Conservation (phyloP, 37 sponge, comb jelly and placozoan species). For the Haliclona indistincta region DNA sequence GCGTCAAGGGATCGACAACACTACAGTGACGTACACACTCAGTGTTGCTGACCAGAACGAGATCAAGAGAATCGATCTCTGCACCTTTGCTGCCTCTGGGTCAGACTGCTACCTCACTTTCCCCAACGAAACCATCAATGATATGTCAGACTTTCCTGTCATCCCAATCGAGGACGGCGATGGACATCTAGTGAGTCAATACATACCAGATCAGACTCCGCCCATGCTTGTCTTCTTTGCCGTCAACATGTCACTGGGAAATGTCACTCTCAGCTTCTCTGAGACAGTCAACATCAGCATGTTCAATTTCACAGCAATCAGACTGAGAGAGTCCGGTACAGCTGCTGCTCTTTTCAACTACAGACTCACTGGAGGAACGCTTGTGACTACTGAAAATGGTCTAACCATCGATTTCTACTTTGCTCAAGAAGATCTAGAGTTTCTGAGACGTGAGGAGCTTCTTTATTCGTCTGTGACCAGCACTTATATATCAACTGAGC, state of each 20-base stretch:
- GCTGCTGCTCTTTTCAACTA: conserved; percentile 8
- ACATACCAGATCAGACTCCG: conserved; percentile 57
- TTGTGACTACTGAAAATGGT: conserved; percentile 50
- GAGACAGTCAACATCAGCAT: conserved; percentile 80
- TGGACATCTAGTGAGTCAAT: conserved; percentile 34
- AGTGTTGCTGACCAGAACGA: conserved; percentile 61
- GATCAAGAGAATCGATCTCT: conserved; percentile 77
- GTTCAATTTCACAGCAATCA: conserved; percentile 63
- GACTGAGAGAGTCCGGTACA: conserved; percentile 17
- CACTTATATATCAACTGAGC: conserved; percentile 56
- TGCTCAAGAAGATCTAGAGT: conserved; percentile 56
- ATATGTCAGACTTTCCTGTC: conserved; percentile 66
- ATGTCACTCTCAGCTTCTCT: conserved; percentile 63
- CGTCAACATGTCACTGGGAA: conserved; percentile 86
- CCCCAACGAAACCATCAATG: conserved; percentile 46
- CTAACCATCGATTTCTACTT: conserved; percentile 65
- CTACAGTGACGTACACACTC: conserved; percentile 52
- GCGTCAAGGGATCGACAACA: conserved; percentile 53
- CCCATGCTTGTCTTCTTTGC: conserved; percentile 58
- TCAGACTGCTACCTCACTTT: conserved; percentile 74
- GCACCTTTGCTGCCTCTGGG: conserved; percentile 45
- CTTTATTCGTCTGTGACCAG: conserved; percentile 15
- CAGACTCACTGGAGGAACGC: conserved; percentile 71
- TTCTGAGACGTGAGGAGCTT: conserved; percentile 14
- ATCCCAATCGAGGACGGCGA: conserved; percentile 13